Conservation (phyloP, 2,797 vertebrate species). For the Tiaroga cobitis region DNA sequence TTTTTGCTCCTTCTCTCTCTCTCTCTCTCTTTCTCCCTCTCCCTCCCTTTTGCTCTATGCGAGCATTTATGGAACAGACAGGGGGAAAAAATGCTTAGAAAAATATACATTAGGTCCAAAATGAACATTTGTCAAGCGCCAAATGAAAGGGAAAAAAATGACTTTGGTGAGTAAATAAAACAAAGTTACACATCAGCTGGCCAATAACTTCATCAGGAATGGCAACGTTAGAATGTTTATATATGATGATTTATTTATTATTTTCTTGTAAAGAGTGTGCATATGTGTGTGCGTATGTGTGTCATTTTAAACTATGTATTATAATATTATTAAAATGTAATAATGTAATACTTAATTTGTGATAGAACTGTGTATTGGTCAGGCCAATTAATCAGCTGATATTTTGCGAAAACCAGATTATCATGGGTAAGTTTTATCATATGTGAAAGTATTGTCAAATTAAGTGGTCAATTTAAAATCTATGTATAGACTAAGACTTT, state of each 20-base stretch:
- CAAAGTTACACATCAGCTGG: not conserved
- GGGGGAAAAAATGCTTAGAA: not conserved
- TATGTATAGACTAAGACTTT: no score
- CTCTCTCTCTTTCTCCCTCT: slow-evolving; percentile 24
- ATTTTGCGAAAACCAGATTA: no score
- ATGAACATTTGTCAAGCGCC: not conserved
- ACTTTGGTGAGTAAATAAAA: not conserved
- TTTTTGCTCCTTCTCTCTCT: slow-evolving; percentile 54
- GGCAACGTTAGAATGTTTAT: not conserved
- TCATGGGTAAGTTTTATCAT: no score
- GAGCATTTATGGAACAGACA: slow-evolving; percentile 23
- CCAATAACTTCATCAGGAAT: not conserved
- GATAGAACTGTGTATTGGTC: no score
- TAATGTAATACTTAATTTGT: not conserved
- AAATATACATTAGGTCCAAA: slow-evolving; percentile 25
- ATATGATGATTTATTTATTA: not conserved
- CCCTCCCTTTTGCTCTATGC: slow-evolving; percentile 24
- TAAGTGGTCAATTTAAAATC: no score
- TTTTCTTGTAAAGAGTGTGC: not conserved
- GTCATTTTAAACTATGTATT: no score
- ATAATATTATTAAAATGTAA: not conserved
- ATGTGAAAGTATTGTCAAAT: no score
- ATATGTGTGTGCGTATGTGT: no score
- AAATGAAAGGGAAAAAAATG: not conserved
- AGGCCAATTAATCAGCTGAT: no score